These are phyloP conservation scores for Sycobia sp. DNA, from an alignment of 1,140 invertebrate species.

Conservation along the genomic window DNA sequence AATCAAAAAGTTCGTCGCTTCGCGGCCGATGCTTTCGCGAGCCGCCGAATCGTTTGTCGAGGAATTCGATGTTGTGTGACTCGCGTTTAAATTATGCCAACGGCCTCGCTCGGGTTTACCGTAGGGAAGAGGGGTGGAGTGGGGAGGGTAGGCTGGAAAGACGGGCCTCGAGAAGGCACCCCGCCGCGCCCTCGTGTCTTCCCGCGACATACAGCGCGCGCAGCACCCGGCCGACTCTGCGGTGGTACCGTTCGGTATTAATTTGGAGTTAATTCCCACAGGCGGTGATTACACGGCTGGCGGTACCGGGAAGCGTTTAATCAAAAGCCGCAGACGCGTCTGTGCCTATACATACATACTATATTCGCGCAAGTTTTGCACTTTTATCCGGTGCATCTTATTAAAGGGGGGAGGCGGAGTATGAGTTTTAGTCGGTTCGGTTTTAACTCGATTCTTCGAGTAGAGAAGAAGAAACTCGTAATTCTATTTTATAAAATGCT, in stretches of 20 bases:
- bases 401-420: too few relatives aligned
- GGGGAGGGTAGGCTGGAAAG: too few relatives aligned
- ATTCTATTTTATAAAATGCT: too few relatives aligned
- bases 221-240: neutral
- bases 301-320: conserved; percentile 20
- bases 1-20: conserved; percentile 26
- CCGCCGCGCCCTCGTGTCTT: conserved; percentile 3
- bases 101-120: conserved; percentile 20
- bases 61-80: conserved; percentile 12
- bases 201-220: too few relatives aligned
- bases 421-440: too few relatives aligned
- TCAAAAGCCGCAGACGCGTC: conserved; percentile 1
- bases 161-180: neutral
- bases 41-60: conserved; percentile 17
- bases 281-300: conserved; percentile 15
- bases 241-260: conserved; percentile 14
- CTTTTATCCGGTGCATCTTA: too few relatives aligned
- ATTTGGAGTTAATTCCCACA: conserved; percentile 28
- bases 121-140: too few relatives aligned
- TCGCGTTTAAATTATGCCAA: conserved; percentile 21
- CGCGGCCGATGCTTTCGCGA: conserved; percentile 10
- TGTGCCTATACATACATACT: too few relatives aligned
- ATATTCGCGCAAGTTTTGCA: conserved; percentile 6
- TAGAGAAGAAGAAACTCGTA: too few relatives aligned
- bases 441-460: too few relatives aligned